A percentile compares a stretch with the other conserved stretches of the same genome.
Evolutionary conservation across 2,888 invertebrate genomes (phyloP).

Genomic region (Aleiodes alternator): DNA sequence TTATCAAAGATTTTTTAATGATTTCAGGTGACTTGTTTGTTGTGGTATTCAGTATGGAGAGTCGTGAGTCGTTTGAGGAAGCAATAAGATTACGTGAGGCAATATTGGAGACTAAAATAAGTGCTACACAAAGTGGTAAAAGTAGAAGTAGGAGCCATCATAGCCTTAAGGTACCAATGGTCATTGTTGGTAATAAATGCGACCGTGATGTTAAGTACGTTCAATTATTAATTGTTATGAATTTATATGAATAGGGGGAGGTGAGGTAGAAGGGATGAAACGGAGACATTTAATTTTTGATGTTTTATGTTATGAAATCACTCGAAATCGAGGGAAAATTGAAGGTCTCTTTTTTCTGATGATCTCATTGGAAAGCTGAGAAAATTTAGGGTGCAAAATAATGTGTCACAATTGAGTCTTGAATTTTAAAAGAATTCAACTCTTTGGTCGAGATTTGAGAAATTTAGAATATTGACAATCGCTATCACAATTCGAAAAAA

Average conservation of each 20-base stretch:
- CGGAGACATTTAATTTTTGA: no score
- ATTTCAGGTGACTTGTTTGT: constrained; percentile 86
- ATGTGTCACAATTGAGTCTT: no score
- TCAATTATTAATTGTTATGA: constrained; percentile 38
- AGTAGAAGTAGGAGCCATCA: constrained; percentile 79
- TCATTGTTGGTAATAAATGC: constrained; percentile 91
- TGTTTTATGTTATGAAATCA: no score
- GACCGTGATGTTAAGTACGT: constrained; percentile 87
- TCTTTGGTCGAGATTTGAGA: no score
- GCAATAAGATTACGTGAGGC: constrained; percentile 88
- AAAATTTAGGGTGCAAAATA: no score
- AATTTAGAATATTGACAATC: no score
- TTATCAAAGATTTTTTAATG: neutral
- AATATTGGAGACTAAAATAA: constrained; percentile 89
- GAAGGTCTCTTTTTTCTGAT: no score
- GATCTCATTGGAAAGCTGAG: no score
- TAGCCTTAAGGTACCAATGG: constrained; percentile 84
- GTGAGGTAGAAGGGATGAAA: no score
- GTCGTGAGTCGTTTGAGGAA: constrained; percentile 89
- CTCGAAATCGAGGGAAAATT: no score
- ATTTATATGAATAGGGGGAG: neutral
- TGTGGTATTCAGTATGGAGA: constrained; percentile 90
- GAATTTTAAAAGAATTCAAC: no score
- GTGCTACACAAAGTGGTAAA: constrained; percentile 80
- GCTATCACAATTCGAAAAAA: no score